Evolutionary conservation across 2,113 vertebrate genomes (phyloP), one percentile per base, ranked within the genome.

Genomic region (Osmerus eperlanus): DNA sequence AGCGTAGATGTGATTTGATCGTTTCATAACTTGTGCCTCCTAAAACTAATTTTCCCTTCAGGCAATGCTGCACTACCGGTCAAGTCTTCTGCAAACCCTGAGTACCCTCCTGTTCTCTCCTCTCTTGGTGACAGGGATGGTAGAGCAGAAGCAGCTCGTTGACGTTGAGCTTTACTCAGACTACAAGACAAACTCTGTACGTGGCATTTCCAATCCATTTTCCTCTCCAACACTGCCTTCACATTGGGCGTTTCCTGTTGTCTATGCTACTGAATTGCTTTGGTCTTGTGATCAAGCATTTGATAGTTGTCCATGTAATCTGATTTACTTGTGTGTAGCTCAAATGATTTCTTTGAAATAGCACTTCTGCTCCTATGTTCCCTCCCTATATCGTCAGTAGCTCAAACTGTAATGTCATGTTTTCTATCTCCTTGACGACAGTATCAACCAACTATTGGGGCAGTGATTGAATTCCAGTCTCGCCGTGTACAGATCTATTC

Each of bases 51-150:
- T 5, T 62, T 65, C 69, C 58, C 65, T 19, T 6, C 78, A 94
- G 93, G 92, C 93, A 0, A 97, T 97, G 94, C 87, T 97, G 53
- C 95, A 95, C 61, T 97, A 94, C 76, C 94, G 94, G 29, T 97
- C 96, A 2, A 70, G 77, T 58, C 90, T 97, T 7, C 93, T 97
- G 47, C 93, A 92, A 85, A 92, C 74, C 9, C 74, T 96, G 13
- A 92, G 89, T 79, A 97, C 95, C 0, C 70, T 97, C 4, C 58
- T 92, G 32, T 94, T 93, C 72, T 92, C 95, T 0, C 92, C 94
- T 18, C 55, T 97, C 7, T 87, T 97, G 65, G 69, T 97, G 3
- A 86, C 88, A 0, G 95, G 95, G 3, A 85, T 96, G 72, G 63
- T 83, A 0, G 95, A 97, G 75, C 94, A 97, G 91, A 96, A 96